Evolutionary conservation across 2,888 invertebrate species (phyloP).

Genomic region (Temnothorax rugatulus): DNA sequence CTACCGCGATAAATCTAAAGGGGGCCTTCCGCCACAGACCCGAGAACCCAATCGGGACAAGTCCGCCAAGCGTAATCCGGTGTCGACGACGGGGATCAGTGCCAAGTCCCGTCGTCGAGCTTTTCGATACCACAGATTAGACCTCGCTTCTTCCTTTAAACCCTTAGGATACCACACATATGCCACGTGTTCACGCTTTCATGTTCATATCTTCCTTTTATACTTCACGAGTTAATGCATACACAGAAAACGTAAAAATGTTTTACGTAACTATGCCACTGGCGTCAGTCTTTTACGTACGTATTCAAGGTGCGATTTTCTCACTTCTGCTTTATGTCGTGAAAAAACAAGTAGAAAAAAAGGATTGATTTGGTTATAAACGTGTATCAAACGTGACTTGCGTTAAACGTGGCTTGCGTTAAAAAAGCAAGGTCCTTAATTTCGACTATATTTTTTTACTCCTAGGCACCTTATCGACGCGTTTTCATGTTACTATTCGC

Average conservation of each 20-base stretch:
- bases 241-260: background rate
- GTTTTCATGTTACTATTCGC: constrained; percentile 47
- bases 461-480: constrained; percentile 1
- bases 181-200: background rate
- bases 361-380: constrained; percentile 10
- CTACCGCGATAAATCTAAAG: constrained; percentile 74
- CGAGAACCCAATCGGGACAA: constrained; percentile 72
- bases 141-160: constrained; percentile 18
- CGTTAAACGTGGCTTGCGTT: background rate
- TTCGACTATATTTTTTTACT: background rate
- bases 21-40: constrained; percentile 43
- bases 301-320: background rate
- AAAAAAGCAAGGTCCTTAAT: background rate
- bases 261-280: background rate
- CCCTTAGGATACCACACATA: background rate
- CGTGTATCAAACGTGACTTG: constrained; percentile 7
- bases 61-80: constrained; percentile 73
- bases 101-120: constrained; percentile 56
- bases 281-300: background rate
- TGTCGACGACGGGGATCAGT: constrained; percentile 70
- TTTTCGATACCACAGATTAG: constrained; percentile 52
- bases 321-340: background rate
- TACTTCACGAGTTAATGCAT: background rate
- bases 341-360: background rate
- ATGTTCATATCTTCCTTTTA: background rate